Percentiles rank a stretch among this genome's conserved stretches.
phyloP scores from a whole-genome alignment of 2,888 invertebrate genomes.

The Agrotis puta region DNA sequence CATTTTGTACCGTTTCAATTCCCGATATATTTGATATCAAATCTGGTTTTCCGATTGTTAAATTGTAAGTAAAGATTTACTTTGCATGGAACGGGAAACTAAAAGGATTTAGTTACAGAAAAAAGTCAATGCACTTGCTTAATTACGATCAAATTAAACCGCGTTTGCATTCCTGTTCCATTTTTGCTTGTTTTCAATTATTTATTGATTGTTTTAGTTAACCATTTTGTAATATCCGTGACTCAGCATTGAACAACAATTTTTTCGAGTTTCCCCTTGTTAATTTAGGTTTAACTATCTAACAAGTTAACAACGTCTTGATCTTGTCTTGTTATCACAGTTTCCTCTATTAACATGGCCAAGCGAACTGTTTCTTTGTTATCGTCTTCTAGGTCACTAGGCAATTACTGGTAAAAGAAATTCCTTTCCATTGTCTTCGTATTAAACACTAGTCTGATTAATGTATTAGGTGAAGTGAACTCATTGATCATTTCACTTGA shows the following conservation, averaged over 20 bases:
- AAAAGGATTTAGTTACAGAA: neutral
- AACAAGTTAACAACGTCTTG: slow-evolving; percentile 13
- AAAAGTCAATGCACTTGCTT: neutral
- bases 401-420: slow-evolving; percentile 29
- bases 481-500: slow-evolving; percentile 6
- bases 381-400: slow-evolving; percentile 44
- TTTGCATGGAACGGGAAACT: slow-evolving; percentile 16
- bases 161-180: neutral
- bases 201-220: neutral
- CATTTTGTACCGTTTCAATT: slow-evolving; percentile 35
- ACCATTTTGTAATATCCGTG: slow-evolving; percentile 15
- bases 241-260: slow-evolving; percentile 7
- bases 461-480: slow-evolving; percentile 14
- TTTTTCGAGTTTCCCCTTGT: slow-evolving; percentile 12
- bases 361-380: slow-evolving; percentile 39
- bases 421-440: slow-evolving; percentile 38
- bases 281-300: slow-evolving; percentile 12
- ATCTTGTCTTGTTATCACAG: slow-evolving; percentile 29
- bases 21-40: slow-evolving; percentile 4
- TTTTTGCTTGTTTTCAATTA: neutral
- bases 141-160: neutral
- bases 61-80: slow-evolving; percentile 1
- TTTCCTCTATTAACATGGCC: slow-evolving; percentile 34
- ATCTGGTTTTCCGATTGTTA: slow-evolving; percentile 19
- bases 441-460: slow-evolving; percentile 5